These are phyloP conservation scores for Galaxea fascicularis DNA, from an alignment of 92 coral and sea anemone genomes.

Conservation along the genomic window DNA sequence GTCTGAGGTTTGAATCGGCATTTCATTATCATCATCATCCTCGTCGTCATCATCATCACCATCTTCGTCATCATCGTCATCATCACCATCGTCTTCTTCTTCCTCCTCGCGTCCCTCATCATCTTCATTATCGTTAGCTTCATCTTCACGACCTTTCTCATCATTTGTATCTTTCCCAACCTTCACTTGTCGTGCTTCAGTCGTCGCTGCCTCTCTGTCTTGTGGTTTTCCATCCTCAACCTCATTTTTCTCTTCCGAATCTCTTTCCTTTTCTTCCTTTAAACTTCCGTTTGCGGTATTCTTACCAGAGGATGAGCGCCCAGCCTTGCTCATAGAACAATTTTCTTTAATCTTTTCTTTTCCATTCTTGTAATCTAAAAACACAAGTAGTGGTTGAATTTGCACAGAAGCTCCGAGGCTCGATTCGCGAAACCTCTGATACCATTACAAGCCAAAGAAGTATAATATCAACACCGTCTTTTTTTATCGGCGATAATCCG, in stretches of 20 bases:
- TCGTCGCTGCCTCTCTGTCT: conserved; percentile 13
- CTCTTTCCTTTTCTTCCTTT: conserved; percentile 4
- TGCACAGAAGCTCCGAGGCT: not conserved
- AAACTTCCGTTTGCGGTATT: not conserved
- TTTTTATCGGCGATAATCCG: no score
- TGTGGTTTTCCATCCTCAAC: conserved; percentile 11
- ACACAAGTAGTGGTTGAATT: not conserved
- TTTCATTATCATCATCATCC: conserved; percentile 64
- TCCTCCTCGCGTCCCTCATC: conserved; percentile 39
- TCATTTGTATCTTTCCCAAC: conserved; percentile 23
- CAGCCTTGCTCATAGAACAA: conserved; percentile 19
- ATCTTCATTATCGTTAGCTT: conserved; percentile 24
- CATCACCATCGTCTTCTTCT: conserved; percentile 30
- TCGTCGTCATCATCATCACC: conserved; percentile 77
- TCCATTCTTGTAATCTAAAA: conserved; percentile 21
- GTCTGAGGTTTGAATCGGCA: conserved; percentile 61
- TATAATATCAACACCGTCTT: no score
- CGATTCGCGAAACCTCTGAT: not conserved
- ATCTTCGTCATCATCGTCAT: conserved; percentile 41
- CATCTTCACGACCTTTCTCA: conserved; percentile 17
- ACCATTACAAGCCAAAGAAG: no score
- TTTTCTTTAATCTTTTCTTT: conserved; percentile 16
- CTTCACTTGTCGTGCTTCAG: conserved; percentile 6
- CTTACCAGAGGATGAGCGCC: not conserved
- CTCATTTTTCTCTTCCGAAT: conserved; percentile 5